Conservation (phyloP, 2,113 vertebrate genomes). For the Psilopsiagon aymara region DNA sequence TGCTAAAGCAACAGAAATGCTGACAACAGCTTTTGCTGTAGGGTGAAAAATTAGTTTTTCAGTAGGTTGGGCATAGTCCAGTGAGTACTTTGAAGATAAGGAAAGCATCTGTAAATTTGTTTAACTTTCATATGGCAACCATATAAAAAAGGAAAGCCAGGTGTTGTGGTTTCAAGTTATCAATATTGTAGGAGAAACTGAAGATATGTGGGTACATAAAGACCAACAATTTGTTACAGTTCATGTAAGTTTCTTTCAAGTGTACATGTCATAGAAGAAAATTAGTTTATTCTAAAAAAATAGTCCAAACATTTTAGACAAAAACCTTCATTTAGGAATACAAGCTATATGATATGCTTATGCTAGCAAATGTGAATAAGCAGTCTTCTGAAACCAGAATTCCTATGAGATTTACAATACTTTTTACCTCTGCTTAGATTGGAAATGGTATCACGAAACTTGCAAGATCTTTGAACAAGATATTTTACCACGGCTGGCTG, state of each 20-base stretch:
- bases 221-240: background rate
- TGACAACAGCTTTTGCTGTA: background rate
- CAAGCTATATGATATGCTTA: background rate
- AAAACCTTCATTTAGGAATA: background rate
- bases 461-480: background rate
- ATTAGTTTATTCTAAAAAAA: background rate
- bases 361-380: background rate
- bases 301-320: background rate
- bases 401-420: background rate
- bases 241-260: background rate
- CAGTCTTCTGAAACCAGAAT: background rate
- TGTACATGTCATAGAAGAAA: background rate
- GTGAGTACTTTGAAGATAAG: background rate
- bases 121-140: background rate
- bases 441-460: background rate
- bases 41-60: background rate
- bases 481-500: background rate
- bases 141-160: background rate
- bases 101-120: background rate
- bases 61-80: background rate
- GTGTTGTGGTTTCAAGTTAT: background rate
- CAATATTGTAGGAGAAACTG: background rate
- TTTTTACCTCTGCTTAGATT: background rate
- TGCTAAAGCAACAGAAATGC: background rate
- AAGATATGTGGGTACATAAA: background rate